Evolutionary conservation across 2,888 invertebrate species (phyloP).

Genomic region (Maniola hyperantus): DNA sequence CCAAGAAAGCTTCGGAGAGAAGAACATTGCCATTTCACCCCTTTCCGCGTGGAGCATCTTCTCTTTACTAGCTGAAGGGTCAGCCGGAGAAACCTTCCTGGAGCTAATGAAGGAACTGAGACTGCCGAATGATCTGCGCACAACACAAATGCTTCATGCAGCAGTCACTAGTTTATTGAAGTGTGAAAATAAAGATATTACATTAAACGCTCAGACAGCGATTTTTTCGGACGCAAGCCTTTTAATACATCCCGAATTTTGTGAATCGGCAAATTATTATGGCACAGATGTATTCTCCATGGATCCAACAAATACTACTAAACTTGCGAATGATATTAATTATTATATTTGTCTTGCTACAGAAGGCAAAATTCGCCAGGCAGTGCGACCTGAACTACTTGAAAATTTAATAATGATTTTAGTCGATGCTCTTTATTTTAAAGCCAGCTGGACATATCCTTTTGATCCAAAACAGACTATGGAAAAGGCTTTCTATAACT

Average conservation of each 20-base stretch:
- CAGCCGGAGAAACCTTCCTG: conserved; percentile 66
- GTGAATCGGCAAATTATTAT: conserved; percentile 71
- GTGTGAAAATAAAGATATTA: conserved; percentile 57
- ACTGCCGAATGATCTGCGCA: conserved; percentile 61
- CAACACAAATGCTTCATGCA: conserved; percentile 64
- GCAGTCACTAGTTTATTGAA: conserved; percentile 58
- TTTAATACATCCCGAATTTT: conserved; percentile 68
- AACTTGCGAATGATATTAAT: conserved; percentile 84
- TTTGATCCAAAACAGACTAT: conserved; percentile 83
- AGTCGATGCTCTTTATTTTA: conserved; percentile 87
- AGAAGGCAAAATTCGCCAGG: conserved; percentile 85
- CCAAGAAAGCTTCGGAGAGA: conserved; percentile 65
- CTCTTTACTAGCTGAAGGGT: conserved; percentile 70
- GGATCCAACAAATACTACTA: conserved; percentile 78
- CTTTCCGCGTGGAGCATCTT: conserved; percentile 74
- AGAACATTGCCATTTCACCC: conserved; percentile 68
- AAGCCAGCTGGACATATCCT: conserved; percentile 87
- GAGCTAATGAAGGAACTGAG: conserved; percentile 63
- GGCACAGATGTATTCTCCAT: conserved; percentile 79
- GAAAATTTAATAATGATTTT: conserved; percentile 81
- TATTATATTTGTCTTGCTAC: conserved; percentile 86
- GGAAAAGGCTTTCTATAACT: conserved; percentile 82
- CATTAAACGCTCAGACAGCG: conserved; percentile 60
- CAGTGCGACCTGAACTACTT: conserved; percentile 78
- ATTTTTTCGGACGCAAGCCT: conserved; percentile 64